Evolutionary conservation across 2,113 vertebrate species (phyloP).

Genomic region (Sceloporus tristichus): DNA sequence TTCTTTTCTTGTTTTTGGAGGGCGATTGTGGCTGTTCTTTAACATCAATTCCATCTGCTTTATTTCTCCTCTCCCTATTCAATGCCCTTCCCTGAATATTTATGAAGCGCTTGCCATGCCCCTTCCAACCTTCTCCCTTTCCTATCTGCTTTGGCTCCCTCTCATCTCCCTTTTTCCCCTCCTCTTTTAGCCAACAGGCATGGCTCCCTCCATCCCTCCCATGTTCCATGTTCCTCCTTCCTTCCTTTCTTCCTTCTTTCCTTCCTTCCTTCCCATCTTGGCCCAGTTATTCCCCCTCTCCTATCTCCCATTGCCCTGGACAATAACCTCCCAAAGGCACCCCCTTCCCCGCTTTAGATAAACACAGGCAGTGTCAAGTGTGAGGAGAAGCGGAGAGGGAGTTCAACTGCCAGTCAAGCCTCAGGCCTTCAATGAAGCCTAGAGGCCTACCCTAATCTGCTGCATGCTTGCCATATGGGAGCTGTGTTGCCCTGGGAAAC

Average conservation of each 20-base stretch:
- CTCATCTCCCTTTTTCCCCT: neutral
- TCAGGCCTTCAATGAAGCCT: slow-evolving; percentile 79
- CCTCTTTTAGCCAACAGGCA: too few relatives aligned
- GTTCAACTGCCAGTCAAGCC: slow-evolving; percentile 92
- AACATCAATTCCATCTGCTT: slow-evolving; percentile 89
- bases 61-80: slow-evolving; percentile 82
- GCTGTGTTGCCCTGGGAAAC: slow-evolving; percentile 96
- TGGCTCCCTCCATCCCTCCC: too few relatives aligned
- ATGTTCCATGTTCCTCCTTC: slow-evolving; percentile 31
- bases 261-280: slow-evolving; percentile 41
- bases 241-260: slow-evolving; percentile 51
- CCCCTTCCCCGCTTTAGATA: slow-evolving; percentile 90
- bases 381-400: slow-evolving; percentile 84
- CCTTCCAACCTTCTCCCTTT: slow-evolving; percentile 23
- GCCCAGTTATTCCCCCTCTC: slow-evolving; percentile 57
- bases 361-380: slow-evolving; percentile 99
- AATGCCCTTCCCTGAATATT: slow-evolving; percentile 88
- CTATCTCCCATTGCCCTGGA: slow-evolving; percentile 74
- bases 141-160: slow-evolving; percentile 48
- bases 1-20: slow-evolving; percentile 86
- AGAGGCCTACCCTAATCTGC: slow-evolving; percentile 89
- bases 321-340: slow-evolving; percentile 85
- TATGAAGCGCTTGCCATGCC: slow-evolving; percentile 77
- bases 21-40: slow-evolving; percentile 81
- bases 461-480: slow-evolving; percentile 97